phyloP scores from a whole-genome alignment of 2,888 invertebrate genomes.

The Sclerodermus sp. region DNA sequence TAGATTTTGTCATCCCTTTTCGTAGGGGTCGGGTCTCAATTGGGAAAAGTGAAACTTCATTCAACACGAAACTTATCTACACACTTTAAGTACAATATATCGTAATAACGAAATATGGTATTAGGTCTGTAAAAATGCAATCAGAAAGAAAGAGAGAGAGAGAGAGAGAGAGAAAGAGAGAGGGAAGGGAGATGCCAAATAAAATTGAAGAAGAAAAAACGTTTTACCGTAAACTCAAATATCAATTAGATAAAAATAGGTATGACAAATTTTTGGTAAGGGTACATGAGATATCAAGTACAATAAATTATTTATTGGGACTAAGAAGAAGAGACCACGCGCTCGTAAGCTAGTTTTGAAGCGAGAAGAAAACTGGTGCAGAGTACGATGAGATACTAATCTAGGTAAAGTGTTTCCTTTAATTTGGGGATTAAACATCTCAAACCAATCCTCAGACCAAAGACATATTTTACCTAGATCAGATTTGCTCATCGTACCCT shows the following conservation, averaged over 20 bases:
- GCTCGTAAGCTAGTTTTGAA: too few relatives aligned
- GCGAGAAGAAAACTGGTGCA: too few relatives aligned
- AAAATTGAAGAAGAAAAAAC: constrained; percentile 5
- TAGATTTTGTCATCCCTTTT: constrained; percentile 52
- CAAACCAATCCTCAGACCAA: too few relatives aligned
- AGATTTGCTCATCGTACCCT: too few relatives aligned
- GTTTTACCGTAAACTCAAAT: constrained; percentile 14
- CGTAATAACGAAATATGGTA: constrained; percentile 8
- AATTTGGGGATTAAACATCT: too few relatives aligned
- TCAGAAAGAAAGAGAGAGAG: constrained; percentile 16
- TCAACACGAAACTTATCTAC: constrained; percentile 54
- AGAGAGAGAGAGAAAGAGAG: constrained; percentile 19
- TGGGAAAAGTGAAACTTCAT: constrained; percentile 43
- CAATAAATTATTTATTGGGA: too few relatives aligned
- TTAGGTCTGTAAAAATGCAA: not conserved
- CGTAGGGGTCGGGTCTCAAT: constrained; percentile 54
- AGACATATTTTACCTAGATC: too few relatives aligned
- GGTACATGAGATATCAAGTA: not conserved
- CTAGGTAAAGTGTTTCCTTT: too few relatives aligned
- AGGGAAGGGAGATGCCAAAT: constrained; percentile 1
- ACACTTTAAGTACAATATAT: constrained; percentile 32
- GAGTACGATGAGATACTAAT: too few relatives aligned
- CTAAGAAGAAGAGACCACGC: too few relatives aligned
- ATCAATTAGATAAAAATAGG: not conserved
- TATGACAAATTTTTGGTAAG: not conserved